Percentiles rank a stretch among this genome's conserved stretches.
phyloP scores from a whole-genome alignment of 1,140 invertebrate genomes.

The Grapholita molesta region DNA sequence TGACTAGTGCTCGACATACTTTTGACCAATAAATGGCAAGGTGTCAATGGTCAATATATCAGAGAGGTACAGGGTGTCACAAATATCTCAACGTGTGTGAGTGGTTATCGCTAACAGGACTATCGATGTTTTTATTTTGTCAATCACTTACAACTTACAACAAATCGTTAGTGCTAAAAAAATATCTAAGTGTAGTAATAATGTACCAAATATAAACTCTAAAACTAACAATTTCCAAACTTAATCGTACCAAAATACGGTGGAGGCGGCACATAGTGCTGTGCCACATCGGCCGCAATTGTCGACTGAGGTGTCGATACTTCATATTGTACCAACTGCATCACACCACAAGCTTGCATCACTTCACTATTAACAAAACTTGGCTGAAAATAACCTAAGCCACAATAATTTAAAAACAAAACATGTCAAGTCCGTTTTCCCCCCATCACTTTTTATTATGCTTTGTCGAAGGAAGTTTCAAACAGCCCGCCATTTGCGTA shows the following conservation, averaged over 20 bases:
- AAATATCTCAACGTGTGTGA: no score
- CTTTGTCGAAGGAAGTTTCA: constrained; percentile 32
- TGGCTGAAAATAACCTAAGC: not conserved
- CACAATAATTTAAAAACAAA: not conserved
- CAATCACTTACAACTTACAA: no score
- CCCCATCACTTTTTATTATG: not conserved
- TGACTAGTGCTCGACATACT: no score
- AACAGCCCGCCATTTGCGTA: constrained; percentile 55
- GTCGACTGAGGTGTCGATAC: constrained; percentile 60
- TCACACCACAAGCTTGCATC: constrained; percentile 56
- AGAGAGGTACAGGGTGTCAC: no score
- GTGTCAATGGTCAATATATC: no score
- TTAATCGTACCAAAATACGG: constrained; percentile 65
- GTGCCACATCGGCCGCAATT: constrained; percentile 59
- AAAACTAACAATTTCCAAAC: constrained; percentile 17
- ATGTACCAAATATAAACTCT: no score
- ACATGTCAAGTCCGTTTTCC: constrained; percentile 15
- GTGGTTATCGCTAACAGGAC: no score
- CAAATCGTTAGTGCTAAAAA: no score
- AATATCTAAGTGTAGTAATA: no score
- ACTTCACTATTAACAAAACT: constrained; percentile 22
- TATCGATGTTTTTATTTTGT: no score
- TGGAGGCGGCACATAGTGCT: constrained; percentile 66
- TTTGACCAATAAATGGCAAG: no score
- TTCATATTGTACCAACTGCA: constrained; percentile 69